These are phyloP conservation scores for Akabosia matsudoensis DNA, from an alignment of 1,140 invertebrate species.

Conservation along the genomic window DNA sequence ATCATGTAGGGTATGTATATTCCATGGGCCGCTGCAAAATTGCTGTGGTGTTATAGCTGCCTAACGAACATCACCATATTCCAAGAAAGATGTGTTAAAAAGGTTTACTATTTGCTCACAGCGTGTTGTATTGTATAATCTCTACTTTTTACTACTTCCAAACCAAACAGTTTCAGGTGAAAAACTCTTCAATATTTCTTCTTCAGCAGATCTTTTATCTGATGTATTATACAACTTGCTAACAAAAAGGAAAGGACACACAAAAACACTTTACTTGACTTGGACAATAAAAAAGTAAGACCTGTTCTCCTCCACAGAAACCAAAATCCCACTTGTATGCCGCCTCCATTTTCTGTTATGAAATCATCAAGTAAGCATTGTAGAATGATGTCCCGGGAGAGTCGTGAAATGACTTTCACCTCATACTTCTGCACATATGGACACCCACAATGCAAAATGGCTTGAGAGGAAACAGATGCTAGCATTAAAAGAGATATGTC, in stretches of 20 bases:
- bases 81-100: not conserved
- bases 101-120: not conserved
- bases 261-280: not conserved
- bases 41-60: not conserved
- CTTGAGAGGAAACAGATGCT: slow-evolving; percentile 1
- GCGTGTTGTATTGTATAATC: not conserved
- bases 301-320: not conserved
- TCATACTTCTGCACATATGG: not conserved
- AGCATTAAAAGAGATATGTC: slow-evolving; percentile 1
- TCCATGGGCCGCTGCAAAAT: not conserved
- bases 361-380: slow-evolving; percentile 15
- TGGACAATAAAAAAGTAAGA: not conserved
- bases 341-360: not conserved
- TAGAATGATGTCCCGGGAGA: slow-evolving; percentile 6
- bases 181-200: not conserved
- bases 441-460: not conserved
- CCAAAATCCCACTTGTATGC: not conserved
- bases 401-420: slow-evolving; percentile 8
- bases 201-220: not conserved
- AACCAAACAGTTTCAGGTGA: not conserved
- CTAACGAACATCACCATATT: not conserved
- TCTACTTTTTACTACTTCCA: not conserved
- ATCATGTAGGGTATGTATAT: not conserved
- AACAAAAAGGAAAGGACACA: too few relatives aligned
- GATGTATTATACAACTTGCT: not conserved